phyloP scores from a whole-genome alignment of 1,140 invertebrate genomes.

The Planococcus citri region DNA sequence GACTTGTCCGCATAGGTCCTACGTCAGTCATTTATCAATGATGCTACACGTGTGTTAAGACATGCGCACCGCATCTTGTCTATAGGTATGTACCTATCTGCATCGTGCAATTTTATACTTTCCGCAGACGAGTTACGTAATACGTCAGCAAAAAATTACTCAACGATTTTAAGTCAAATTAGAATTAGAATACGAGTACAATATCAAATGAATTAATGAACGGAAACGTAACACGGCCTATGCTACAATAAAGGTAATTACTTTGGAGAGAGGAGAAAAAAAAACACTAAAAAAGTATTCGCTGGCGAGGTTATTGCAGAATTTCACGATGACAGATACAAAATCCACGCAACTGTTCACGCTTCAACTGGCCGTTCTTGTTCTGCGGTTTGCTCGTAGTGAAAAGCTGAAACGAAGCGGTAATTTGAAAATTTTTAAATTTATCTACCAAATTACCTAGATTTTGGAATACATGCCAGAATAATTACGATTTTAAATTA shows the following conservation, averaged over 20 bases:
- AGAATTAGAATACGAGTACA: no score
- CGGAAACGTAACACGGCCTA: neutral
- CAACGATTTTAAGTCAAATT: neutral
- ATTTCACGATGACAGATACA: neutral
- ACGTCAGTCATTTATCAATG: no score
- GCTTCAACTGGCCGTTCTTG: neutral
- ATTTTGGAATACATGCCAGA: no score
- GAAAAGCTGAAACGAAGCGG: no score
- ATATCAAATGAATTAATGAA: conserved; percentile 4
- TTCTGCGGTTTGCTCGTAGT: no score
- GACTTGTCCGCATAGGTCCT: no score
- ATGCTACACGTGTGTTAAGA: neutral
- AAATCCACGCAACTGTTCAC: neutral
- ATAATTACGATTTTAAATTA: no score
- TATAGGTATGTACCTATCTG: neutral
- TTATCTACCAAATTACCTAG: no score
- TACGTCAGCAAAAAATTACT: neutral
- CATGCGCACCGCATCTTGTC: neutral
- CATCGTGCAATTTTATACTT: neutral
- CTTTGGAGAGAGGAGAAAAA: neutral
- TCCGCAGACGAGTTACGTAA: neutral
- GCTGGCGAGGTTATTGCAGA: neutral
- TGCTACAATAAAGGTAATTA: no score
- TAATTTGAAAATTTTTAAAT: no score
- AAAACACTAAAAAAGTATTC: neutral